Conservation (phyloP, 2,797 vertebrate species). For the Rhabdophis nuchalis region DNA sequence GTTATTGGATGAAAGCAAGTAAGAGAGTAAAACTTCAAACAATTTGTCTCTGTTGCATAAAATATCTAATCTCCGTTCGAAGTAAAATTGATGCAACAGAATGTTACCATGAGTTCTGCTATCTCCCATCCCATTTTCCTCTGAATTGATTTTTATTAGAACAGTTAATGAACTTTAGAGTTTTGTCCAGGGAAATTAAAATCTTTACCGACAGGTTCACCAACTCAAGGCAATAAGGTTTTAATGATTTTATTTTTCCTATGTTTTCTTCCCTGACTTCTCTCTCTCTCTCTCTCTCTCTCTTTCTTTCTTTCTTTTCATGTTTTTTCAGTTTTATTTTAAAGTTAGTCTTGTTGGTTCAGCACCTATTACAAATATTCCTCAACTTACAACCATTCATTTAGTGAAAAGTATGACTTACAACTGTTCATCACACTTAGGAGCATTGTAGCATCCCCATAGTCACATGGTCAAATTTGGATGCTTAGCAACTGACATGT, state of each 20-base stretch:
- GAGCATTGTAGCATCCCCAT: too few species aligned
- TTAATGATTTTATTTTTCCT: not conserved
- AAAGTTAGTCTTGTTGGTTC: not conserved
- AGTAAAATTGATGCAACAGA: not conserved
- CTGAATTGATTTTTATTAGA: not conserved
- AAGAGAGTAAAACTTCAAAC: not conserved
- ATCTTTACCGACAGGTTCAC: not conserved
- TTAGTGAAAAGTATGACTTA: too few species aligned
- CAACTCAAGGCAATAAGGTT: not conserved
- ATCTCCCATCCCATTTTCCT: not conserved
- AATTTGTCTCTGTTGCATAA: not conserved
- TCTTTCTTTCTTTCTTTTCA: not conserved
- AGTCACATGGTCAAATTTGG: too few species aligned
- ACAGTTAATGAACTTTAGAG: not conserved
- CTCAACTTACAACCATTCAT: too few species aligned
- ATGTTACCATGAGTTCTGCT: not conserved
- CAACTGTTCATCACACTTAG: too few species aligned
- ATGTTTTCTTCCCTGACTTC: not conserved
- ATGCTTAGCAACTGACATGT: too few species aligned
- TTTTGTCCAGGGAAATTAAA: not conserved
- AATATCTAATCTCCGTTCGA: not conserved
- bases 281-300: too few species aligned
- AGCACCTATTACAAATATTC: not conserved
- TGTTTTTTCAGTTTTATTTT: not conserved
- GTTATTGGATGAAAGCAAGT: not conserved